These are phyloP conservation scores for Drosophila equinoxialis DNA, from an alignment of 1,140 invertebrate species.

Conservation along the genomic window DNA sequence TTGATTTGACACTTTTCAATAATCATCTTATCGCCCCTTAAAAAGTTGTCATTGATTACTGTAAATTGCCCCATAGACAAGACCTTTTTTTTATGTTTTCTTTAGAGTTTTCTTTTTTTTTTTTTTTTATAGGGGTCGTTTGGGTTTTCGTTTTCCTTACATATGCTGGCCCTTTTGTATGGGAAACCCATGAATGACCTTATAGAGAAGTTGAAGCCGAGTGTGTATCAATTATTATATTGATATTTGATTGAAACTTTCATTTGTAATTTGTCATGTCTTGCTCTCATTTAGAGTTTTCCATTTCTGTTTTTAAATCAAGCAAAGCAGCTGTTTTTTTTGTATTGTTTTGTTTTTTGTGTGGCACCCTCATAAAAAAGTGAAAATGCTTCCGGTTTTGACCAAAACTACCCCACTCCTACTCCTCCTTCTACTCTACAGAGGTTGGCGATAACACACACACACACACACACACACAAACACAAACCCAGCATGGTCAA, in stretches of 20 bases:
- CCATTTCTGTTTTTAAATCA: not conserved
- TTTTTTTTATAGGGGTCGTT: conserved; percentile 18
- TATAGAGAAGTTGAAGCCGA: too few relatives aligned
- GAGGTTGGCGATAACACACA: conserved; percentile 57
- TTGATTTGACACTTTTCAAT: conserved; percentile 18
- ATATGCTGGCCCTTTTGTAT: not conserved
- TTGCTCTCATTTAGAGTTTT: not conserved
- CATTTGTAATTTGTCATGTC: not conserved
- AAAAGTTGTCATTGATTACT: conserved; percentile 56
- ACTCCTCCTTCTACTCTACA: not conserved
- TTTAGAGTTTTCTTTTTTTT: not conserved
- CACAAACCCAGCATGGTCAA: conserved; percentile 68
- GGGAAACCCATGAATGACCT: not conserved
- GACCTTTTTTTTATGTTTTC: conserved; percentile 37
- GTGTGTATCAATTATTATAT: not conserved
- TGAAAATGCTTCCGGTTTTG: conserved; percentile 64
- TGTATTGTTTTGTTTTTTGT: conserved; percentile 6
- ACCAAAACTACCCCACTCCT: conserved; percentile 53
- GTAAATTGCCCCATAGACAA: conserved; percentile 45
- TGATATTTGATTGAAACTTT: conserved; percentile 8
- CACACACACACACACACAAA: not conserved
- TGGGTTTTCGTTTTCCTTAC: not conserved
- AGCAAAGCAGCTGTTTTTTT: conserved; percentile 31
- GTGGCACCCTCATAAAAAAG: conserved; percentile 71
- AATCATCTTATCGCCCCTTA: conserved; percentile 64